Base-by-base conservation (phyloP, 2,888 invertebrate genomes). In the Caenorhabditis sp. region DNA sequence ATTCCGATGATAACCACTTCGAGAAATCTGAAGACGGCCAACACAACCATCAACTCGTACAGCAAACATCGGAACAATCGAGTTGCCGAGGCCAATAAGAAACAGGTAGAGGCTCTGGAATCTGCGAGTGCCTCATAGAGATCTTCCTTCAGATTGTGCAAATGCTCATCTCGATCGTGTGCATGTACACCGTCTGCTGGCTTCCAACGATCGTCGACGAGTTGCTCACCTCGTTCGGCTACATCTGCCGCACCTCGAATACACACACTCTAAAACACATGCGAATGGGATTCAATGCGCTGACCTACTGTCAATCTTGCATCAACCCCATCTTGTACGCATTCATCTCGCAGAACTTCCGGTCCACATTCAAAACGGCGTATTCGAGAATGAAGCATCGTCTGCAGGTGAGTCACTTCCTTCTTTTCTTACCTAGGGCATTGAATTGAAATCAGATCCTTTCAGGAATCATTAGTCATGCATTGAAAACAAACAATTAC, bases 281-380 rank as follows among this genome's bases (percentile, higher is more conserved):
- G 89, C 91, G 92, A 45, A 92, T 92, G 39, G 90, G 91, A 7
- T 93, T 93, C 86, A 80, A 83, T 48, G 83, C 83, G 2, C 63
- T 85, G 79, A 84, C 93, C 0, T 93, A 93, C 89, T 92, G 92
- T 86, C 93, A 93, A 90, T 93, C 93, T 86, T 93, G 93, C 89
- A 91, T 93, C 82, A 93, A 93, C 89, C 93, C 93, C 4, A 91
- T 93, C 41, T 92, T 93, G 32, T 93, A 93, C 88, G 93, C 93
- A 26, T 93, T 93, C 89, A 93, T 93, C 92, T 93, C 93, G 43
- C 85, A 85, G 48, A 85, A 85, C 50, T 85, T 85, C 71, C 82
- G 85, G 8, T 81, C 83, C 11, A 85, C 85, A 1, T 85, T 85
- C 75, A 85, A 85, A 46, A 78, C 81, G n/a, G 85, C 85, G 1